These are phyloP conservation scores for Xylophagus ater DNA, from an alignment of 2,888 invertebrate species.

Conservation along the genomic window DNA sequence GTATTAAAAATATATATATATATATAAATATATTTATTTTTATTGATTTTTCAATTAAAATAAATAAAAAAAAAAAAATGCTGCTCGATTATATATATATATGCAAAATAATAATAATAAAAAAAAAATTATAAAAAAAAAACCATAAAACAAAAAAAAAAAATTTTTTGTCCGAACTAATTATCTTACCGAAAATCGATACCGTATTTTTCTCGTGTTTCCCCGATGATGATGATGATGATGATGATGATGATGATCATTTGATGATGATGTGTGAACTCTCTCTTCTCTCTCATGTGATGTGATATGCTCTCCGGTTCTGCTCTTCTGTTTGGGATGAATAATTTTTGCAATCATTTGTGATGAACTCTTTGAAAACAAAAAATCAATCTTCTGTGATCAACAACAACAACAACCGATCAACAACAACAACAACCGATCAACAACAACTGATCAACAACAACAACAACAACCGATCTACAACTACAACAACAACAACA, in stretches of 20 bases:
- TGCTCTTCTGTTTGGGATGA: slow-evolving; percentile 1
- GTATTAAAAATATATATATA: too few species aligned
- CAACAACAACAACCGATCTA: too few species aligned
- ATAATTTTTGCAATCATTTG: slow-evolving; percentile 19
- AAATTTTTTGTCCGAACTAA: slow-evolving; percentile 37
- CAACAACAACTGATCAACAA: slow-evolving; percentile 20
- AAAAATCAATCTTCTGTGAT: too few species aligned
- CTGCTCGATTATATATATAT: too few species aligned
- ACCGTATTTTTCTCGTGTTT: slow-evolving; percentile 43
- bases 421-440: slow-evolving; percentile 5
- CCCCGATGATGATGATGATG: slow-evolving; percentile 37
- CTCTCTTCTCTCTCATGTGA: too few species aligned
- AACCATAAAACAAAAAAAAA: neutral
- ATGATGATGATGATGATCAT: slow-evolving; percentile 40
- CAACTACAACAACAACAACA: too few species aligned
- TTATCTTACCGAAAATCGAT: slow-evolving; percentile 43
- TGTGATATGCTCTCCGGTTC: slow-evolving; percentile 6
- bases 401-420: neutral
- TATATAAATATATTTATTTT: too few species aligned
- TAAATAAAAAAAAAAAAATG: too few species aligned
- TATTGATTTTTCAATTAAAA: too few species aligned
- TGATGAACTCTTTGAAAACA: too few species aligned
- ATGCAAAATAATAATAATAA: too few species aligned
- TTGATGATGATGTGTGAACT: slow-evolving; percentile 40
- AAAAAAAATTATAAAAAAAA: too few species aligned